These are phyloP conservation scores for Zalophus californianus DNA, from an alignment of 2,797 vertebrate species.

Conservation along the genomic window DNA sequence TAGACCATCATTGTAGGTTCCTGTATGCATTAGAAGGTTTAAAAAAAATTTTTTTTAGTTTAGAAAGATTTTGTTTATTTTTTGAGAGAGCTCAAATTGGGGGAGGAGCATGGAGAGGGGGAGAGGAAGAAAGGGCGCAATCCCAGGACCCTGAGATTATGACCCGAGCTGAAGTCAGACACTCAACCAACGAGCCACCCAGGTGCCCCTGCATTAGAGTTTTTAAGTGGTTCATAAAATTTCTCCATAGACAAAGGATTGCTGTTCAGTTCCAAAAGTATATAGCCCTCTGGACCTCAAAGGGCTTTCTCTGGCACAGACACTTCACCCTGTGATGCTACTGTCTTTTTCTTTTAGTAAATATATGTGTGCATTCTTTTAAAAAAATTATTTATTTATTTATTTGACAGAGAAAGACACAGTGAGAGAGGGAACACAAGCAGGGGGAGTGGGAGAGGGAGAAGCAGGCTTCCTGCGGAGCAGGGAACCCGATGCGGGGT, in stretches of 20 bases:
- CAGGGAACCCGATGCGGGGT: no score
- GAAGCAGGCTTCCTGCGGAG: no score
- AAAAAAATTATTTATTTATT: no score
- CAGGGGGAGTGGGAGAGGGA: no score
- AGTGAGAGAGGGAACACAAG: no score
- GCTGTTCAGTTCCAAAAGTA: not conserved
- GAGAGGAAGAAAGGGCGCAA: not conserved
- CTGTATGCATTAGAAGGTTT: not conserved
- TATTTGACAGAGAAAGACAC: no score
- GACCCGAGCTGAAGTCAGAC: not conserved
- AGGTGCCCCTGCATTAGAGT: not conserved
- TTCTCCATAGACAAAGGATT: not conserved
- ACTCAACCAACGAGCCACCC: not conserved
- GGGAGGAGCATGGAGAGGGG: not conserved
- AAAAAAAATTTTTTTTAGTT: no score
- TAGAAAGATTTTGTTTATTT: no score
- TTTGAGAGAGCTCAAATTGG: not conserved
- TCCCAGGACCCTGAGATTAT: not conserved
- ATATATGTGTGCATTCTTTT: no score
- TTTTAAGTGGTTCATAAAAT: slow-evolving; percentile 6
- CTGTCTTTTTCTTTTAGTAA: not conserved
- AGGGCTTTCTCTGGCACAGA: not conserved
- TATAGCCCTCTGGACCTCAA: not conserved
- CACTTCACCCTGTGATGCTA: not conserved
- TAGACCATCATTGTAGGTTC: not conserved